A percentile compares a stretch with the other conserved stretches of the same genome.
Evolutionary conservation across 1,140 invertebrate genomes (phyloP).

Genomic region (Grapholita molesta): DNA sequence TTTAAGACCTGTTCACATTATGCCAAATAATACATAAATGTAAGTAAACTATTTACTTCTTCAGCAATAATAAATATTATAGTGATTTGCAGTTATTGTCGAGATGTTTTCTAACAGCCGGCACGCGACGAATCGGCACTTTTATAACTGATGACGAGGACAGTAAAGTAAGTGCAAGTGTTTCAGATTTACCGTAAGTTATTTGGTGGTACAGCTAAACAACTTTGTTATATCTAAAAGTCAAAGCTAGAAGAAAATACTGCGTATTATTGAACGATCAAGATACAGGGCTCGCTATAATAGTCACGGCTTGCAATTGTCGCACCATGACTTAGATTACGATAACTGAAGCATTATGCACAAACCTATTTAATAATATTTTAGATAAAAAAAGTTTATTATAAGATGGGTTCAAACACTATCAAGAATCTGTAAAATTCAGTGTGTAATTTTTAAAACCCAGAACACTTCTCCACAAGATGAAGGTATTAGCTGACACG

Average conservation of each 20-base stretch:
- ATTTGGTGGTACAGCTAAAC: neutral
- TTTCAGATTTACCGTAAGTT: neutral
- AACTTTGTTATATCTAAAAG: neutral
- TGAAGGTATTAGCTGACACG: slow-evolving; percentile 61
- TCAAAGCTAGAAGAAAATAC: neutral
- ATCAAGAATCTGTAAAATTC: slow-evolving; percentile 7
- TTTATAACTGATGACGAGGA: slow-evolving; percentile 8
- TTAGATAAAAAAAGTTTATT: slow-evolving; percentile 2
- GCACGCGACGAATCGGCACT: neutral
- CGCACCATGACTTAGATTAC: neutral
- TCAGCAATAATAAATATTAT: neutral
- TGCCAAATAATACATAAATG: neutral
- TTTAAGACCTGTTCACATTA: neutral
- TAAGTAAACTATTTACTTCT: neutral
- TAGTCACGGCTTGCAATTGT: neutral
- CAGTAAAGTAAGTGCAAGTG: neutral
- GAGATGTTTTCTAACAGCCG: neutral
- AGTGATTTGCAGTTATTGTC: neutral
- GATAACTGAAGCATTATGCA: neutral
- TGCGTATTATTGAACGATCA: neutral
- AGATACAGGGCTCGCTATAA: neutral
- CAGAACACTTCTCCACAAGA: slow-evolving; percentile 33
- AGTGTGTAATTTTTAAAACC: slow-evolving; percentile 21
- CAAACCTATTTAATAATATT: neutral
- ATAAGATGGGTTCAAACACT: slow-evolving; percentile 3